Evolutionary conservation across 1,140 invertebrate genomes (phyloP).

Genomic region (Lasioglossum baleicum): DNA sequence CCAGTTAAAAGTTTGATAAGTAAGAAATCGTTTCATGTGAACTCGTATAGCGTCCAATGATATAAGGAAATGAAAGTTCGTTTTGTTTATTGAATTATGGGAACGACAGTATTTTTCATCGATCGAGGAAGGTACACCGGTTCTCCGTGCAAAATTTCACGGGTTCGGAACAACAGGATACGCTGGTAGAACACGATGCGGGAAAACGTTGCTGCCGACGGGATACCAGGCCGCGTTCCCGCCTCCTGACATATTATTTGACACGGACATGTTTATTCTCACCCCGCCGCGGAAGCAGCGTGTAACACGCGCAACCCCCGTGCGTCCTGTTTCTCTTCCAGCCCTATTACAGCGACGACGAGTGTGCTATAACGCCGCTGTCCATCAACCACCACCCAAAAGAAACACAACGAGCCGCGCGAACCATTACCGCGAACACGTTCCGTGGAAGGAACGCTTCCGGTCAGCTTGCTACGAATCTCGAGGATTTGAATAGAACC

Average conservation of each 20-base stretch:
- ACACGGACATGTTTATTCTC: conserved; percentile 62
- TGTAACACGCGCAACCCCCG: conserved; percentile 45
- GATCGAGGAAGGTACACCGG: background rate
- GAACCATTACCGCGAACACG: conserved; percentile 23
- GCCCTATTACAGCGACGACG: conserved; percentile 53
- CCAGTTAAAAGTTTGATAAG: too few species aligned
- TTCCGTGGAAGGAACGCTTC: conserved; percentile 43
- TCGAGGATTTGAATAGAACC: conserved; percentile 39
- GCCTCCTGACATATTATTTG: conserved; percentile 48
- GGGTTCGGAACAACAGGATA: conserved; percentile 2
- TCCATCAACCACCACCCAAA: background rate
- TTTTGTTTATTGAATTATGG: background rate
- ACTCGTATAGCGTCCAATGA: too few species aligned
- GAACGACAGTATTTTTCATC: background rate
- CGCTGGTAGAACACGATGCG: conserved; percentile 55
- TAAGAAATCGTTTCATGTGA: too few species aligned
- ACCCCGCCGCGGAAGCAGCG: conserved; percentile 53
- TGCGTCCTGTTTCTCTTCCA: conserved; percentile 7
- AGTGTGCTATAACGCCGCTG: conserved; percentile 54
- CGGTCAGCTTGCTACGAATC: conserved; percentile 51
- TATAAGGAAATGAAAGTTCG: too few species aligned
- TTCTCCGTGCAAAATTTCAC: background rate
- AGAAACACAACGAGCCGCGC: background rate
- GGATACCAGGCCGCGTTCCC: conserved; percentile 53
- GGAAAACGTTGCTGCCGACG: conserved; percentile 61